A percentile compares a stretch with the other conserved stretches of the same genome.
These are phyloP conservation scores for Oryctes rhinoceros DNA, from an alignment of 1,140 invertebrate species.

Conservation along the genomic window DNA sequence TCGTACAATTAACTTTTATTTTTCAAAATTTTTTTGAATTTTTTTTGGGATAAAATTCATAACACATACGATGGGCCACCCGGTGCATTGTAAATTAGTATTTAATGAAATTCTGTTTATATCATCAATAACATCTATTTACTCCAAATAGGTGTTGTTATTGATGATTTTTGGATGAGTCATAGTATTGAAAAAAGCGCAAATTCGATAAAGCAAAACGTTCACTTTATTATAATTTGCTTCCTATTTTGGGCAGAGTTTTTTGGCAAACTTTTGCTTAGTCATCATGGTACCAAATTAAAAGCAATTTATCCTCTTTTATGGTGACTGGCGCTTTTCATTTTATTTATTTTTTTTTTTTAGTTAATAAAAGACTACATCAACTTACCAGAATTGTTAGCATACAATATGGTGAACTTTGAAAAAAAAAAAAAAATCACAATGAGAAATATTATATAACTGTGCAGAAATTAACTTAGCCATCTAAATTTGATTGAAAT, in stretches of 20 bases:
- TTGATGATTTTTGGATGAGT: neutral
- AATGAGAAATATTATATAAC: too few species aligned
- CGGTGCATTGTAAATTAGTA: too few species aligned
- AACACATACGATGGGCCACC: too few species aligned
- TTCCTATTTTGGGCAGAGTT: neutral
- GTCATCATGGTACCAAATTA: neutral
- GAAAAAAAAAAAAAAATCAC: too few species aligned
- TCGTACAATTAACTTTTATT: too few species aligned
- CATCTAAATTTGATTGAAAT: too few species aligned
- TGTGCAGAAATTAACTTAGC: too few species aligned
- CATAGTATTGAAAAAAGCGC: neutral
- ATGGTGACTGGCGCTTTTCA: neutral
- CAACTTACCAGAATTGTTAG: too few species aligned
- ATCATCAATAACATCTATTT: neutral
- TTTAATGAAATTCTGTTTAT: too few species aligned
- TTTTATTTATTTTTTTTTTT: neutral
- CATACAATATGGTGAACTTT: too few species aligned
- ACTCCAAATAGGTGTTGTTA: neutral
- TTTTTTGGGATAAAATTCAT: too few species aligned
- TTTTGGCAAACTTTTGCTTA: constrained; percentile 10
- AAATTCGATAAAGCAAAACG: neutral
- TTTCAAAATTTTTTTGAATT: too few species aligned
- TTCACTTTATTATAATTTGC: neutral
- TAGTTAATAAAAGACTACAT: neutral
- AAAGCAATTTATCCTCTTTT: neutral